Conservation (phyloP, 2,113 vertebrate genomes). For the Collichthys lucidus region DNA sequence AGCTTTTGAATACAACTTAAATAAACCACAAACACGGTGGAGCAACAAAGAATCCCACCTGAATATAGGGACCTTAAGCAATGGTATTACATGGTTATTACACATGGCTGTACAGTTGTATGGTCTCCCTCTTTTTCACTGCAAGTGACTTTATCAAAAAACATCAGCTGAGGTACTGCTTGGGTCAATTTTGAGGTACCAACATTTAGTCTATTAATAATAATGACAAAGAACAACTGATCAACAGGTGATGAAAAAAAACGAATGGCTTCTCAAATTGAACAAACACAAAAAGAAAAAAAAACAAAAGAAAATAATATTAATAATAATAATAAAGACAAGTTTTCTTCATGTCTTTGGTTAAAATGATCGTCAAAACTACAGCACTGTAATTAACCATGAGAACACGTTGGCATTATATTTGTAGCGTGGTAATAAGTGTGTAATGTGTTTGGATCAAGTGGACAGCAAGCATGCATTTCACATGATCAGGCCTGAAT, state of each 20-base stretch:
- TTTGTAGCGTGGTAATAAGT: conserved; percentile 1
- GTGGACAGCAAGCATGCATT: conserved; percentile 25
- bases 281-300: conserved; percentile 52
- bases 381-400: conserved; percentile 64
- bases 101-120: conserved; percentile 84
- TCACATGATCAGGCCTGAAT: conserved; percentile 33
- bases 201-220: conserved; percentile 84
- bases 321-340: conserved; percentile 67
- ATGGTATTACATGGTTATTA: conserved; percentile 73
- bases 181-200: conserved; percentile 91
- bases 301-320: conserved; percentile 70
- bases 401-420: conserved; percentile 64
- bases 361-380: conserved; percentile 89
- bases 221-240: conserved; percentile 77
- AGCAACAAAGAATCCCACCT: conserved; percentile 88
- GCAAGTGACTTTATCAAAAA: conserved; percentile 84
- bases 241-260: conserved; percentile 77
- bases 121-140: conserved; percentile 76
- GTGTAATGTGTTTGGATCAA: conserved; percentile 25
- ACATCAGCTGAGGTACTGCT: conserved; percentile 90
- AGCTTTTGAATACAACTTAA: conserved; percentile 85
- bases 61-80: conserved; percentile 75
- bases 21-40: conserved; percentile 92
- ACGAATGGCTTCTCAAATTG: conserved; percentile 69
- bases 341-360: conserved; percentile 93